Conservation (phyloP, 2,888 invertebrate genomes). For the Cyaniris semiargus region DNA sequence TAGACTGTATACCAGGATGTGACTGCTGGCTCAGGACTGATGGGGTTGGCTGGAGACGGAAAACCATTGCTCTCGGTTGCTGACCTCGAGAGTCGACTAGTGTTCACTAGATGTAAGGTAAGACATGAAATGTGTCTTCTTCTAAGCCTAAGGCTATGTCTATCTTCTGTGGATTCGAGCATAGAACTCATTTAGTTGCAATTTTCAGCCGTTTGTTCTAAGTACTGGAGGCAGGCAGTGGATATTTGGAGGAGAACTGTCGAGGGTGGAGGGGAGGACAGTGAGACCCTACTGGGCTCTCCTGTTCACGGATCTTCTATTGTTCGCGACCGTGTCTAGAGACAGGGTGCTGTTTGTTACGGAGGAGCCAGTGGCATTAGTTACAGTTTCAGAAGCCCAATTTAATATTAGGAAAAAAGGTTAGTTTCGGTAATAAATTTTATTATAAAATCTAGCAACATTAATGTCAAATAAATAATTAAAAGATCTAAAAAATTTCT, state of each 20-base stretch:
- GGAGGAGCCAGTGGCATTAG: constrained; percentile 90
- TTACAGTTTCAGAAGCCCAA: constrained; percentile 89
- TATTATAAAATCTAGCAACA: too few relatives aligned
- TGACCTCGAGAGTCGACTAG: constrained; percentile 91
- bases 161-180: not conserved
- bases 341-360: constrained; percentile 93
- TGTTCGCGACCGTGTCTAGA: constrained; percentile 92
- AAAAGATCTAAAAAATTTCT: not conserved
- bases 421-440: constrained; percentile 49
- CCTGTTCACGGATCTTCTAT: constrained; percentile 89
- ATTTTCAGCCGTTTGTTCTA: constrained; percentile 87
- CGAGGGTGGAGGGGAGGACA: constrained; percentile 90
- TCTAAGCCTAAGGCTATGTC: not conserved
- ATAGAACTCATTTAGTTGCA: not conserved
- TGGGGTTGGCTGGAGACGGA: constrained; percentile 92
- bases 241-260: constrained; percentile 93
- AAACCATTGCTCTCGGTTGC: constrained; percentile 89
- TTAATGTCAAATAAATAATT: too few relatives aligned
- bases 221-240: constrained; percentile 92
- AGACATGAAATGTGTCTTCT: constrained; percentile 35
- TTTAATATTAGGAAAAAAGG: constrained; percentile 93
- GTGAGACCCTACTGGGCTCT: constrained; percentile 92
- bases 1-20: constrained; percentile 89
- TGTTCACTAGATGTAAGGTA: constrained; percentile 94
- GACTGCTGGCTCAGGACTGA: constrained; percentile 90